These are phyloP conservation scores for Dryobates pubescens DNA, from an alignment of 2,797 vertebrate genomes.

Conservation along the genomic window DNA sequence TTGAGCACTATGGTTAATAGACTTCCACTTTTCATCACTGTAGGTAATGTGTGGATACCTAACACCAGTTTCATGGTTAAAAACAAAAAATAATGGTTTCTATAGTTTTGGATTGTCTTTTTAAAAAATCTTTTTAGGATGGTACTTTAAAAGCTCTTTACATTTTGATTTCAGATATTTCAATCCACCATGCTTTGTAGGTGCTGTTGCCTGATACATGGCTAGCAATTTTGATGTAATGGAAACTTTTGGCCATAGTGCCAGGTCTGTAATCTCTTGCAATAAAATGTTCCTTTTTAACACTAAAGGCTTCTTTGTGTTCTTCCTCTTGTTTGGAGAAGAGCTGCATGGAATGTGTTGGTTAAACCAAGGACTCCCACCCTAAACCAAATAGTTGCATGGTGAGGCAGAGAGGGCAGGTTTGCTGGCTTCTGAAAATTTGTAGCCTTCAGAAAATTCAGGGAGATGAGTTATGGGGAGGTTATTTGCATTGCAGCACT, in stretches of 20 bases:
- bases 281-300: slow-evolving; percentile 69
- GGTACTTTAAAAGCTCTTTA: slow-evolving; percentile 22
- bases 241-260: slow-evolving; percentile 37
- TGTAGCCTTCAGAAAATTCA: background rate
- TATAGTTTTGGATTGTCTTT: background rate
- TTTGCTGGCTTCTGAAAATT: background rate
- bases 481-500: background rate
- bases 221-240: slow-evolving; percentile 59
- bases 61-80: background rate
- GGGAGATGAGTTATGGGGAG: background rate
- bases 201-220: slow-evolving; percentile 52
- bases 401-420: background rate
- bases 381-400: no score
- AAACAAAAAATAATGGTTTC: background rate
- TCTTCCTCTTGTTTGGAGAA: background rate
- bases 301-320: slow-evolving; percentile 27
- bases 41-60: background rate
- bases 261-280: slow-evolving; percentile 65
- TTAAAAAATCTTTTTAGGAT: background rate
- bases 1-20: background rate
- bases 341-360: fast-evolving
- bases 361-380: fast-evolving
- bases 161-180: slow-evolving; percentile 25
- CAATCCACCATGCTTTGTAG: slow-evolving; percentile 46
- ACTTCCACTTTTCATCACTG: background rate